A percentile compares a stretch with the other conserved stretches of the same genome.
phyloP scores from a whole-genome alignment of 2,113 vertebrate species.

The Prolemur simus region DNA sequence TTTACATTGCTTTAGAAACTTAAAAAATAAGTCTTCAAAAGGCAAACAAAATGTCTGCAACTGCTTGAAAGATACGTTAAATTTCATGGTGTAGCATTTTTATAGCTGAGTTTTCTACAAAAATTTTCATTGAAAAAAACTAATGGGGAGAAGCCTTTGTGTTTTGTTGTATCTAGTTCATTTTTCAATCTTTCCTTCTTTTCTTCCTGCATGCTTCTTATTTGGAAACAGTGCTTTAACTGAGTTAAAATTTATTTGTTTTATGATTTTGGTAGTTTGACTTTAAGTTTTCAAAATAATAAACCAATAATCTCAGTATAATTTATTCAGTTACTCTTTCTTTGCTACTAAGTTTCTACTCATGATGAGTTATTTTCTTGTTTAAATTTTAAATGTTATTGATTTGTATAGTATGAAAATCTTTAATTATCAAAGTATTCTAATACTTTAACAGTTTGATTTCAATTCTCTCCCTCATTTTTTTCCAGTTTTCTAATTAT shows the following conservation, averaged over 20 bases:
- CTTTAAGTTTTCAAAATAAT: not conserved
- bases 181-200: not conserved
- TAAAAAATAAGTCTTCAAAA: not conserved
- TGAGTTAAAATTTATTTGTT: not conserved
- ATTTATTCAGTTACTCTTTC: not conserved
- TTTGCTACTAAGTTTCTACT: not conserved
- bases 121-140: not conserved
- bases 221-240: no score
- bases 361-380: not conserved
- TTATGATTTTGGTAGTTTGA: not conserved
- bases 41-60: not conserved
- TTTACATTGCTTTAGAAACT: not conserved
- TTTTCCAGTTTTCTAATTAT: not conserved
- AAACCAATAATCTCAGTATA: not conserved
- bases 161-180: not conserved
- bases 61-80: not conserved
- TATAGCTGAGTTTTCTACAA: not conserved
- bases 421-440: not conserved
- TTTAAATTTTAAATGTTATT: not conserved
- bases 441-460: not conserved
- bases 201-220: not conserved
- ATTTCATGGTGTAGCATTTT: not conserved
- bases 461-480: not conserved
- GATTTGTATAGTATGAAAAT: not conserved
- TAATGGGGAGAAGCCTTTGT: not conserved